Percentiles rank a stretch among this genome's conserved stretches.
These are phyloP conservation scores for Ambastaia sidthimunki DNA, from an alignment of 2,797 vertebrate genomes.

Conservation along the genomic window DNA sequence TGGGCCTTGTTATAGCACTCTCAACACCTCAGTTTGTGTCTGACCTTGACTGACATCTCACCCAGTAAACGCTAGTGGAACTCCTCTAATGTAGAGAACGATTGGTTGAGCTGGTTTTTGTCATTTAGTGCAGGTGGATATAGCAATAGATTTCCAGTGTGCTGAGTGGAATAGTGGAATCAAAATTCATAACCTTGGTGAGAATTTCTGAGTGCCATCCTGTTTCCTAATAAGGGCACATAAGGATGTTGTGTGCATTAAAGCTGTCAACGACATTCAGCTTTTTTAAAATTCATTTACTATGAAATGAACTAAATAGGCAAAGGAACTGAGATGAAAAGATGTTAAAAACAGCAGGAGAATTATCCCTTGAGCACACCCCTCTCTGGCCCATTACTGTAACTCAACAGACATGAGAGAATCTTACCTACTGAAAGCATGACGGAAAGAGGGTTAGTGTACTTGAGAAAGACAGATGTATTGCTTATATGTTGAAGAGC, in stretches of 20 bases:
- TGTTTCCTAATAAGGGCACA: neutral
- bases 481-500: constrained; percentile 27
- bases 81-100: constrained; percentile 7
- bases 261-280: neutral
- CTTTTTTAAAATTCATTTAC: neutral
- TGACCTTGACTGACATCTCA: constrained; percentile 37
- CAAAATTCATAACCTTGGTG: neutral
- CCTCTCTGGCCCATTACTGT: constrained; percentile 36
- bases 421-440: constrained; percentile 25
- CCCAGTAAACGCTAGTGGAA: constrained; percentile 30
- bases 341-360: constrained; percentile 20
- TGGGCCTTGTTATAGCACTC: constrained; percentile 39
- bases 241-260: neutral
- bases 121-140: neutral
- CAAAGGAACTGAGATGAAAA: constrained; percentile 17
- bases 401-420: constrained; percentile 18
- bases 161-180: neutral
- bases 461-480: constrained; percentile 29
- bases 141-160: neutral
- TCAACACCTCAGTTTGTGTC: constrained; percentile 31
- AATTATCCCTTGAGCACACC: constrained; percentile 22
- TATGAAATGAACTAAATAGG: neutral
- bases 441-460: neutral
- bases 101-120: constrained; percentile 20
- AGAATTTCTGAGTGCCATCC: neutral